Evolutionary conservation across 2,797 vertebrate species (phyloP).

Genomic region (Acanthopagrus latus): DNA sequence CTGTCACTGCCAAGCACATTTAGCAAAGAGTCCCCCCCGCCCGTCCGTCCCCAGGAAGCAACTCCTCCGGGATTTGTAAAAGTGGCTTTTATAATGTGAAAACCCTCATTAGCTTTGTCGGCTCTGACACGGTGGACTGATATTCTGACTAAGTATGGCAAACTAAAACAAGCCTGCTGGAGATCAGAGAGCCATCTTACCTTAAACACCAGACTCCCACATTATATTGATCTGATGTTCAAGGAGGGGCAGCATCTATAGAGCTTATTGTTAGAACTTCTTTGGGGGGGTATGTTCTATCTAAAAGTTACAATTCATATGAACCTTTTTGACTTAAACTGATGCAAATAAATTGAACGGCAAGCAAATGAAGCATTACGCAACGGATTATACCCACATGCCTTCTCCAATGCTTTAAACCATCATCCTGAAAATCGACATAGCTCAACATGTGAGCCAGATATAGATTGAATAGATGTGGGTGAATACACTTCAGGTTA

Average conservation of each 20-base stretch:
- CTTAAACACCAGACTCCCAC: slow-evolving; percentile 24
- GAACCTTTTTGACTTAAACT: not conserved
- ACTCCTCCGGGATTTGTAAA: slow-evolving; percentile 23
- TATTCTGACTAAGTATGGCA: slow-evolving; percentile 31
- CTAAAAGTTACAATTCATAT: not conserved
- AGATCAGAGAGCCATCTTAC: slow-evolving; percentile 41
- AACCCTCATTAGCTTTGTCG: slow-evolving; percentile 45
- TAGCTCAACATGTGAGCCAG: slow-evolving; percentile 20
- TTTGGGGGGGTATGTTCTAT: not conserved
- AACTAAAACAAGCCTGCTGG: slow-evolving; percentile 23
- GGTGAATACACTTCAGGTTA: slow-evolving; percentile 21
- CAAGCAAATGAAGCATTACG: slow-evolving; percentile 8
- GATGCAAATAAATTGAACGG: slow-evolving; percentile 14
- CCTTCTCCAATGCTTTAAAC: slow-evolving; percentile 1
- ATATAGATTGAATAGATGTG: slow-evolving; percentile 26
- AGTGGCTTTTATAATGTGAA: slow-evolving; percentile 36
- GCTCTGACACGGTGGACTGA: slow-evolving; percentile 13
- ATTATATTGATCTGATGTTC: slow-evolving; percentile 47
- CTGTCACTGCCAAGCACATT: slow-evolving; percentile 25
- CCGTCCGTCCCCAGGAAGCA: not conserved
- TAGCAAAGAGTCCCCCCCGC: slow-evolving; percentile 5
- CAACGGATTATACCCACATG: not conserved
- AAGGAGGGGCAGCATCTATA: slow-evolving; percentile 11
- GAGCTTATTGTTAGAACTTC: slow-evolving; percentile 17
- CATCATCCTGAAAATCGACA: slow-evolving; percentile 24